Percentiles rank a stretch among this genome's conserved stretches.
Evolutionary conservation across 2,888 invertebrate genomes (phyloP).

Genomic region (Papilio demoleus): DNA sequence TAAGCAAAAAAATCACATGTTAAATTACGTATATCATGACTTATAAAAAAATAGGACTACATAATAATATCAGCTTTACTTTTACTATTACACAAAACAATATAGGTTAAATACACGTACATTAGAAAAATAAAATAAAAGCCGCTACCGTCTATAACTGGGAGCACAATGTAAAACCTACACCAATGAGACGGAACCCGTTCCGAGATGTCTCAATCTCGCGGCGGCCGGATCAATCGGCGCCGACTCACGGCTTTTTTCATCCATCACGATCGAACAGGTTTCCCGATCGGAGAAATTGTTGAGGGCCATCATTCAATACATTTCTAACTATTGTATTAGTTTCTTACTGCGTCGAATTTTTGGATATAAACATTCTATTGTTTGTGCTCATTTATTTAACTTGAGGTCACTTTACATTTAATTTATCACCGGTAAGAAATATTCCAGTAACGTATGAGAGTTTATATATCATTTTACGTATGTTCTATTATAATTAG

Average conservation of each 20-base stretch:
- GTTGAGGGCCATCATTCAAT: slow-evolving; percentile 50
- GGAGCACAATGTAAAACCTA: slow-evolving; percentile 50
- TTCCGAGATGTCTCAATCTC: slow-evolving; percentile 81
- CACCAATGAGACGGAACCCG: slow-evolving; percentile 69
- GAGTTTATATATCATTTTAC: too few relatives aligned
- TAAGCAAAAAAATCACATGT: too few relatives aligned
- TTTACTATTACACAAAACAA: too few relatives aligned
- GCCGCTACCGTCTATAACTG: slow-evolving; percentile 51
- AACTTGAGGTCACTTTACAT: not conserved
- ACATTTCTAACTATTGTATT: slow-evolving; percentile 47
- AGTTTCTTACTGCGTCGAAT: slow-evolving; percentile 24
- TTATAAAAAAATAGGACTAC: too few relatives aligned
- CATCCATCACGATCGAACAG: slow-evolving; percentile 75
- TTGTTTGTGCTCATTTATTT: slow-evolving; percentile 2
- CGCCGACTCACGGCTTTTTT: slow-evolving; percentile 72
- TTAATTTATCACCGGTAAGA: not conserved
- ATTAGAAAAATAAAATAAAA: not conserved
- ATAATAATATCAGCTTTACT: too few relatives aligned
- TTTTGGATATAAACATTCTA: slow-evolving; percentile 13
- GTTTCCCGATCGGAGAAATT: slow-evolving; percentile 68
- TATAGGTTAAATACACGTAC: too few relatives aligned
- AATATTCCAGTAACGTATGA: not conserved
- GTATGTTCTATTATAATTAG: too few relatives aligned
- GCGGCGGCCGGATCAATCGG: slow-evolving; percentile 78
- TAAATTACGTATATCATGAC: too few relatives aligned